Evolutionary conservation across 2,888 invertebrate species (phyloP), one percentile per base, ranked within the genome.

Genomic region (Himalopsyche anomala): DNA sequence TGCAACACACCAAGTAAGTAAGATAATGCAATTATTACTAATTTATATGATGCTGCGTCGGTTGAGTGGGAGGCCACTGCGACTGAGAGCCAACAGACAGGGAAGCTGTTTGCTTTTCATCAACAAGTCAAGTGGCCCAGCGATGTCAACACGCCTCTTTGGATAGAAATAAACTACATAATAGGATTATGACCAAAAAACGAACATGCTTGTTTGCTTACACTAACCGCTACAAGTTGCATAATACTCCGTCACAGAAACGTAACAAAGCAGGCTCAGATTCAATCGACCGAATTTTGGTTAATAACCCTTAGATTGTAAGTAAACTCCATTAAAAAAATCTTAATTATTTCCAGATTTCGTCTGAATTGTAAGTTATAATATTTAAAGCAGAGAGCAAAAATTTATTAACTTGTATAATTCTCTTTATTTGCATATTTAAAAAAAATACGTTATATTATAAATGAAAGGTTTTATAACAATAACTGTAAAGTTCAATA

Each of bases 41-140:
- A 74, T 74, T 38, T 74, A 74, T 38, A 74, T 74, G 74, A 74
- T 15, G 36, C 38, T 74, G 74, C 36, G 74, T 12, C 36, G 3
- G 38, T 74, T 38, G 74, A 36, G 74, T 74, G 74, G 74, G 74
- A 74, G 12, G 15, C 74, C 74, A 51, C 51, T 51, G 51, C 51
- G 19, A 36, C 28, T 36, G 74, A 74, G 74, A 38, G 74, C 12
- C 74, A 74, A 19, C 38, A 36, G 74, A 38, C 74, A 74, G 74
- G 74, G 74, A 45, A 45, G 80, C n/a, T 80, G 80, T 80, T 80
- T 80, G 80, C 51, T 40, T 80, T 51, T 51, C 80, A 80, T 80
- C 80, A 80, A 45, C 42, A 51, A 45, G 80, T 80, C 80, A 51
- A 80, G 80, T 80, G 45, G 51, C 45, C 9, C 42, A 12, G 36